Conservation (phyloP, 2,888 invertebrate genomes). For the Actias luna region DNA sequence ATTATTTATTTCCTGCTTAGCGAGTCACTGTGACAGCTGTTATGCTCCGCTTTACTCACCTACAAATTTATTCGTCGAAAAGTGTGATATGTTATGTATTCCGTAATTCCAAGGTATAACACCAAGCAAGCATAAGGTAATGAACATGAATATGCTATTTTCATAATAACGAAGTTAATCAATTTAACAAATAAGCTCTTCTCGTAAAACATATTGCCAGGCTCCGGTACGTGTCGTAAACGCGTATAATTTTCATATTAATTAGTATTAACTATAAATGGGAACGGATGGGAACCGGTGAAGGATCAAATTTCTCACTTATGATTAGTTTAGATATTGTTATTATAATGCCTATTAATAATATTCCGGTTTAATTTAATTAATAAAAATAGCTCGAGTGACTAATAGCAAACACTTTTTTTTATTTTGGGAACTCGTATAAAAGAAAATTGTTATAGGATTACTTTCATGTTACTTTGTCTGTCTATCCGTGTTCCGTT, state of each 20-base stretch:
- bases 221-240: background rate
- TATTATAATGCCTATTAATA: conserved; percentile 6
- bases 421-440: no score
- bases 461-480: no score
- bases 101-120: no score
- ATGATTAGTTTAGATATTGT: conserved; percentile 24
- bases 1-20: no score
- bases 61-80: background rate
- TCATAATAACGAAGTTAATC: background rate
- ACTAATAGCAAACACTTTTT: background rate
- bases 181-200: background rate
- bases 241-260: conserved; percentile 2
- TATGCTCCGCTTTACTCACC: background rate
- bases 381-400: background rate
- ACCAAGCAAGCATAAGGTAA: background rate
- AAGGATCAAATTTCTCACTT: conserved; percentile 1
- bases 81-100: background rate
- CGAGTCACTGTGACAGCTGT: no score
- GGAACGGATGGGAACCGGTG: background rate
- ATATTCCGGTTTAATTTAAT: background rate
- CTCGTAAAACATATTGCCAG: background rate
- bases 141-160: background rate
- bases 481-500: no score
- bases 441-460: no score
- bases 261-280: background rate